phyloP scores from a whole-genome alignment of 1,140 invertebrate species.

The Trachelipus rathkii region DNA sequence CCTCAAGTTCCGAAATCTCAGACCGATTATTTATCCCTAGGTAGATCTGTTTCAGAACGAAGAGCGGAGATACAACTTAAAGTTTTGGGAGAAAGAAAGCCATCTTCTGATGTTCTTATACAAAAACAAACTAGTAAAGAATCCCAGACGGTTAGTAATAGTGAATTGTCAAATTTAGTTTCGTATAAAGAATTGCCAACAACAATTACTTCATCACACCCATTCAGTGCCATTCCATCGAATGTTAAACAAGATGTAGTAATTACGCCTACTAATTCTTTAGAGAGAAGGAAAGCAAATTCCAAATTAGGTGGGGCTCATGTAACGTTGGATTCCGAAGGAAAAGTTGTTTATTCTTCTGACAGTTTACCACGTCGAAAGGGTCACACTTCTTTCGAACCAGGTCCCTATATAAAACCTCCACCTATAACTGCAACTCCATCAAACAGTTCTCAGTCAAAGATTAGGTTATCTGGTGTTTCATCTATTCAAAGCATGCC shows the following conservation, averaged over 20 bases:
- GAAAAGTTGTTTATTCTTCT: conserved; percentile 82
- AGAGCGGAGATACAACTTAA: background rate
- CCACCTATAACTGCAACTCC: background rate
- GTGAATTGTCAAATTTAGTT: background rate
- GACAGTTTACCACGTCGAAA: conserved; percentile 73
- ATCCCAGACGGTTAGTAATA: background rate
- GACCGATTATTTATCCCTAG: background rate
- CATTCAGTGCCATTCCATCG: conserved; percentile 42
- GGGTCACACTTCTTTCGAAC: conserved; percentile 76
- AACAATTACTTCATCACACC: conserved; percentile 32
- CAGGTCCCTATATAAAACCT: conserved; percentile 67
- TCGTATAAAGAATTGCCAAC: conserved; percentile 40
- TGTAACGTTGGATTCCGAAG: conserved; percentile 79
- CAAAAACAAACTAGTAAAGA: background rate
- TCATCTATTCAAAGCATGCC: conserved; percentile 7
- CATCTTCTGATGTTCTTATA: conserved; percentile 1
- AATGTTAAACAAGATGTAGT: conserved; percentile 45
- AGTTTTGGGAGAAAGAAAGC: background rate
- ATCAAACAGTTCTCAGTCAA: background rate
- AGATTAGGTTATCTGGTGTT: background rate
- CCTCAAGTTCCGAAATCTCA: background rate
- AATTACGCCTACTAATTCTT: conserved; percentile 48
- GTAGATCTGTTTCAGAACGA: background rate
- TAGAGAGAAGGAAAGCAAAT: conserved; percentile 47
- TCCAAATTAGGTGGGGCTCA: conserved; percentile 63